A percentile compares a stretch with the other conserved stretches of the same genome.
phyloP scores from a whole-genome alignment of 2,797 vertebrate genomes.

The Delichon dasypus region DNA sequence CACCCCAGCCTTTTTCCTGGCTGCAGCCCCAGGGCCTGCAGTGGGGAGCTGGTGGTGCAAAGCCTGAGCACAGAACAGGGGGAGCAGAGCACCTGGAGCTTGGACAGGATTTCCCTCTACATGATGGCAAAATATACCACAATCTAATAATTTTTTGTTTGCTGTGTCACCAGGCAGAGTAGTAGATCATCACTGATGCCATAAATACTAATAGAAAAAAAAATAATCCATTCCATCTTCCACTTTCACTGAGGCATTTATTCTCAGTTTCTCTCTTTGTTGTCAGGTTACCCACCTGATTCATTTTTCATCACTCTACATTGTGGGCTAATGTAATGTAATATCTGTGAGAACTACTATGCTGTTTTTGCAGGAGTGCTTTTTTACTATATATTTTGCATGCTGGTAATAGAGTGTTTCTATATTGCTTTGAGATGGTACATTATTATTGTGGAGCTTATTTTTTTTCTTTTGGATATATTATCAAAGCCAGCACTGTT shows the following conservation, averaged over 20 bases:
- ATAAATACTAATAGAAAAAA: slow-evolving; percentile 13
- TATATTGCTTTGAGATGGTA: not conserved
- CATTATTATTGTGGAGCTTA: not conserved
- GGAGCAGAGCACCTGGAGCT: not conserved
- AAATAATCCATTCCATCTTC: not conserved
- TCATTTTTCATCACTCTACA: not conserved
- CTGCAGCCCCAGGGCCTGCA: not conserved
- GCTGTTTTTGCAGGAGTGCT: not conserved
- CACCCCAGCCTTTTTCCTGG: not conserved
- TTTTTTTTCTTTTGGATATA: not conserved
- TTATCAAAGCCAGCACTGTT: not conserved
- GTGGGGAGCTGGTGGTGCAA: not conserved
- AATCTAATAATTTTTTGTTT: not conserved
- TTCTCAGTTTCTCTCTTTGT: not conserved
- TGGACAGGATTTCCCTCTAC: rapidly evolving
- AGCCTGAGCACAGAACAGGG: not conserved
- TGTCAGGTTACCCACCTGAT: not conserved
- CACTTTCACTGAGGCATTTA: not conserved
- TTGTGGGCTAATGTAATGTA: not conserved
- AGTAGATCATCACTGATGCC: not conserved
- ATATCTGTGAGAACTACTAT: not conserved
- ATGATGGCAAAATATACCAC: not conserved
- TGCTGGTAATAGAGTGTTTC: not conserved
- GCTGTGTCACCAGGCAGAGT: not conserved
- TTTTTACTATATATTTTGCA: not conserved